Evolutionary conservation across 1,140 invertebrate species (phyloP).

Genomic region (Pseudomyrmex cubaensis): DNA sequence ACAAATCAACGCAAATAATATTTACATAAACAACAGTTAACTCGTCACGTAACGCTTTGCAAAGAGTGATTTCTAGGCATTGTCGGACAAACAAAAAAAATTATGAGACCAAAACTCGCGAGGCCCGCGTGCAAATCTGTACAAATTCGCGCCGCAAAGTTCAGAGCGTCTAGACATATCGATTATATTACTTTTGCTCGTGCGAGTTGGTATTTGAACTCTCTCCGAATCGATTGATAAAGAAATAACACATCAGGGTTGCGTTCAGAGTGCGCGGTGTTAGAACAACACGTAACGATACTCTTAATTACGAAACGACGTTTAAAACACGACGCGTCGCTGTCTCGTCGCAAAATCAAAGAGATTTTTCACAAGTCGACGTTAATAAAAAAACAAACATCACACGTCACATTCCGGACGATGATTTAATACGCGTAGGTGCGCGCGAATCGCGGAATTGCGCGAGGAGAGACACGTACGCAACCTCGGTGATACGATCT

Average conservation of each 20-base stretch:
- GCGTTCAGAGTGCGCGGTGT: background rate
- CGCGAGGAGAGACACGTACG: background rate
- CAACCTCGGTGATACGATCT: background rate
- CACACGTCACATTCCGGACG: background rate
- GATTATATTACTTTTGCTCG: conserved; percentile 36
- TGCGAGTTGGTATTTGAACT: background rate
- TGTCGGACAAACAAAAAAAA: background rate
- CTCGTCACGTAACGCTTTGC: background rate
- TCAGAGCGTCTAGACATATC: conserved; percentile 45
- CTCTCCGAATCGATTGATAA: conserved; percentile 23
- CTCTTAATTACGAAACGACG: conserved; percentile 34
- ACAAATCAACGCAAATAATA: too few relatives aligned
- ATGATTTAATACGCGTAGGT: background rate
- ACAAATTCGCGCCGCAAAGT: conserved; percentile 19
- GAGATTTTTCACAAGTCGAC: background rate
- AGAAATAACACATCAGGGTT: conserved; percentile 26
- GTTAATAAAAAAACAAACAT: background rate
- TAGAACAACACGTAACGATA: conserved; percentile 1
- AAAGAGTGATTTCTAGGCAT: background rate
- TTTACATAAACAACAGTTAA: too few relatives aligned
- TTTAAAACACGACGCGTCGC: conserved; percentile 2
- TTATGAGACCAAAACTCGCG: background rate
- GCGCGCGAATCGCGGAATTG: background rate
- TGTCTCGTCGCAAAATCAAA: conserved; percentile 10
- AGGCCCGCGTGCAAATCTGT: background rate